These are phyloP conservation scores for Peromyscus eremicus DNA, from an alignment of 2,797 vertebrate species.

Conservation along the genomic window DNA sequence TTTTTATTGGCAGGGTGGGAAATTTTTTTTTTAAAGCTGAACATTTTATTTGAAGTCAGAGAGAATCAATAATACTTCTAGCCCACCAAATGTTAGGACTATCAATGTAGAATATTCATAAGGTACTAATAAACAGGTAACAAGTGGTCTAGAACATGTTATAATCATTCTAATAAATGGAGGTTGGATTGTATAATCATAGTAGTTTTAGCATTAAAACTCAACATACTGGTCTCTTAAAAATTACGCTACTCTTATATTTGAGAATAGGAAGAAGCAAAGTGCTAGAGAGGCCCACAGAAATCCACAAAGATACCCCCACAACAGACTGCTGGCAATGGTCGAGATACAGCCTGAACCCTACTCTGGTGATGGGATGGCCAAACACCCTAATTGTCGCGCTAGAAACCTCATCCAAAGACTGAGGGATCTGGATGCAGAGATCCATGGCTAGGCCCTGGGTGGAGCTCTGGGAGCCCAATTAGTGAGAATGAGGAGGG, in stretches of 20 bases:
- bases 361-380: too few species aligned
- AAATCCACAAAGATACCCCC: too few species aligned
- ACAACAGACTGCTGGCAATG: too few species aligned
- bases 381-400: too few species aligned
- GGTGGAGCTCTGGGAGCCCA: too few species aligned
- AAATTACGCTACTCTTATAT: background rate
- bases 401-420: too few species aligned
- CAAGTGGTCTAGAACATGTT: background rate
- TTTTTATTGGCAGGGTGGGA: constrained; percentile 15
- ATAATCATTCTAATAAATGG: background rate
- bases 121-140: background rate
- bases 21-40: background rate
- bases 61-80: constrained; percentile 7
- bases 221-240: background rate
- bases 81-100: background rate
- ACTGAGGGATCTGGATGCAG: too few species aligned
- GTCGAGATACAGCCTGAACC: too few species aligned
- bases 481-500: too few species aligned
- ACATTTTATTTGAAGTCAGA: constrained; percentile 45
- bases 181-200: background rate
- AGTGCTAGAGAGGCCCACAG: too few species aligned
- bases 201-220: background rate
- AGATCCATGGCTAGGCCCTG: too few species aligned
- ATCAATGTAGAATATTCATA: background rate
- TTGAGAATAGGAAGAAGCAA: too few species aligned